Conservation (phyloP, 2,113 vertebrate genomes). For the Symphodus melops region DNA sequence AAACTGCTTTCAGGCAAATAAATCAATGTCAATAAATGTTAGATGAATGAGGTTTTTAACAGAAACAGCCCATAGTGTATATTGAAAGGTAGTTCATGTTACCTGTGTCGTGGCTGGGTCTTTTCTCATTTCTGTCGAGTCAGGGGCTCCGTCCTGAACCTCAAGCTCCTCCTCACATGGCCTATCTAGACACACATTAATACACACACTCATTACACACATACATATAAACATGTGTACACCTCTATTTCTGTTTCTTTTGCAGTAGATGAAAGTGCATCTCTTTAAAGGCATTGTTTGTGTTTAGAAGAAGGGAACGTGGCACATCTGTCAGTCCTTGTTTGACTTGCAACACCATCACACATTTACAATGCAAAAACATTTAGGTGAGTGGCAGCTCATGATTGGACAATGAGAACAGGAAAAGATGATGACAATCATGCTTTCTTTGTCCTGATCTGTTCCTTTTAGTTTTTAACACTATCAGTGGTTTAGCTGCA, state of each 20-base stretch:
- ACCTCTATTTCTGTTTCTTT: background rate
- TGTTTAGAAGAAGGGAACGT: background rate
- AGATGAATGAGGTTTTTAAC: no score
- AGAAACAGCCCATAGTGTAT: no score
- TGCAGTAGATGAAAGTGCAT: no score
- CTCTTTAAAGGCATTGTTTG: background rate
- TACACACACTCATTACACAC: background rate
- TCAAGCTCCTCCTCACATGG: constrained; percentile 45
- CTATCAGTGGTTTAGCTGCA: no score
- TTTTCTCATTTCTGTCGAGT: constrained; percentile 7
- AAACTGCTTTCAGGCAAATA: no score
- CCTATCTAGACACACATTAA: constrained; percentile 13
- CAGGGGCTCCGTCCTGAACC: constrained; percentile 18
- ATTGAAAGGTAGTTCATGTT: background rate
- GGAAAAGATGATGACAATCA: no score
- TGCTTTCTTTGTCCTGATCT: no score
- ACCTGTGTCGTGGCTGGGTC: constrained; percentile 38
- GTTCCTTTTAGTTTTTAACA: no score
- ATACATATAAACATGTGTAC: no score
- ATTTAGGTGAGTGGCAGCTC: constrained; percentile 9
- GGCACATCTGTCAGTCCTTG: no score
- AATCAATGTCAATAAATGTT: no score
- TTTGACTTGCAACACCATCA: background rate
- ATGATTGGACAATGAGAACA: background rate
- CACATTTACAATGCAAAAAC: constrained; percentile 29